Percentiles rank a stretch among this genome's conserved stretches.
Conservation (phyloP, 2,113 vertebrate genomes). For the Symphodus melops region DNA sequence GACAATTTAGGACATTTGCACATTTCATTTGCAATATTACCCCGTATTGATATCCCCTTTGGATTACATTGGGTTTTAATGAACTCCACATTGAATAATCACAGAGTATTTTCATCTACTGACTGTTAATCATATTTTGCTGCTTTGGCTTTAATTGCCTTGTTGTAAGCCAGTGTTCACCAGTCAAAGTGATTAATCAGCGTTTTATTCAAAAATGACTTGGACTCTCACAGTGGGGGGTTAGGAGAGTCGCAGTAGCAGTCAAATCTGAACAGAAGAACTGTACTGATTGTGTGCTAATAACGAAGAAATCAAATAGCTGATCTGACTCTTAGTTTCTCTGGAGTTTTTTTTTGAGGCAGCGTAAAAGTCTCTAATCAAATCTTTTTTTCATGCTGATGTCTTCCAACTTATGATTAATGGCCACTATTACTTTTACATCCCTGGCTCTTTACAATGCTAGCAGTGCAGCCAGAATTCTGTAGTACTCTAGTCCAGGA, state of each 20-base stretch:
- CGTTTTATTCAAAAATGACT: constrained; percentile 34
- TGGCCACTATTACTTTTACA: too few relatives aligned
- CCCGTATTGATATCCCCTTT: constrained; percentile 53
- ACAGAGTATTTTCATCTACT: constrained; percentile 52
- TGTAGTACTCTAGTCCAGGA: too few relatives aligned
- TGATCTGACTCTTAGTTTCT: too few relatives aligned
- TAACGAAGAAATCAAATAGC: not conserved
- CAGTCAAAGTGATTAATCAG: constrained; percentile 62
- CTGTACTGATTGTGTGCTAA: not conserved
- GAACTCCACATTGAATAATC: constrained; percentile 70
- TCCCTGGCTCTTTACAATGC: too few relatives aligned
- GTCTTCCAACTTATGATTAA: too few relatives aligned
- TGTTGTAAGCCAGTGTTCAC: constrained; percentile 38
- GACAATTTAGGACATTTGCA: constrained; percentile 32
- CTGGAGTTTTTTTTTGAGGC: too few relatives aligned
- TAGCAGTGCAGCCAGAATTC: too few relatives aligned
- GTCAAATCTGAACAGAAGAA: not conserved
- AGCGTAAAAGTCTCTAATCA: too few relatives aligned
- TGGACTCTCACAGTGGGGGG: too few relatives aligned
- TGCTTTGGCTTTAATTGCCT: constrained; percentile 70
- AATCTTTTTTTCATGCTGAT: too few relatives aligned
- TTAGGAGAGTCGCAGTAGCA: not conserved
- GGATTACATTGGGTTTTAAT: constrained; percentile 73
- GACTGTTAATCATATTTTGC: constrained; percentile 70
- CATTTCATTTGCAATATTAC: constrained; percentile 51